Percentiles rank a stretch among this genome's conserved stretches.
phyloP scores from a whole-genome alignment of 2,113 vertebrate genomes.

The Xenotilapia leptura region DNA sequence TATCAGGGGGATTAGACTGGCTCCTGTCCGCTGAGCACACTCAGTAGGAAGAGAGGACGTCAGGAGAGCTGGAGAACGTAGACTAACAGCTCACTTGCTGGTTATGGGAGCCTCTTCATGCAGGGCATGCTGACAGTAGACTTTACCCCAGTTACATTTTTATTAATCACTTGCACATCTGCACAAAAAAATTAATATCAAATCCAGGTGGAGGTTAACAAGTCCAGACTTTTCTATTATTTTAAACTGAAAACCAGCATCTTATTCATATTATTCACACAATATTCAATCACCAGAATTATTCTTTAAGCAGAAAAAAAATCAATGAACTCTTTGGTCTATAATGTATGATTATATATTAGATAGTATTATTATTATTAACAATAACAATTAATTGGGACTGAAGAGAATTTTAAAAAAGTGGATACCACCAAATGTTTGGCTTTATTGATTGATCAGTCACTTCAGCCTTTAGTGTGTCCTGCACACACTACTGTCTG shows the following conservation, averaged over 20 bases:
- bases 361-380: background rate
- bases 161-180: background rate
- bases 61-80: constrained; percentile 85
- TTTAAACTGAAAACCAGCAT: background rate
- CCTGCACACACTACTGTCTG: background rate
- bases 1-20: constrained; percentile 97
- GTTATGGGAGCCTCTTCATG: constrained; percentile 65
- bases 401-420: background rate
- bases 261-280: background rate
- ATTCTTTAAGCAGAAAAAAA: background rate
- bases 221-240: background rate
- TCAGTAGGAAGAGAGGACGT: constrained; percentile 44
- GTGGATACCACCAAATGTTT: background rate
- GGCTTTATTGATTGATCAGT: background rate
- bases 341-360: background rate
- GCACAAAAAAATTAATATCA: background rate
- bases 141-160: background rate
- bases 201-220: background rate
- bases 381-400: too few species aligned
- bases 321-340: background rate
- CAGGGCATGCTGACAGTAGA: constrained; percentile 63
- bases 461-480: background rate
- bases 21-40: constrained; percentile 72
- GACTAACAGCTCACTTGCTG: constrained; percentile 83
- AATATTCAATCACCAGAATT: background rate